Evolutionary conservation across 2,113 vertebrate species (phyloP).

Genomic region (Gobio gobio): DNA sequence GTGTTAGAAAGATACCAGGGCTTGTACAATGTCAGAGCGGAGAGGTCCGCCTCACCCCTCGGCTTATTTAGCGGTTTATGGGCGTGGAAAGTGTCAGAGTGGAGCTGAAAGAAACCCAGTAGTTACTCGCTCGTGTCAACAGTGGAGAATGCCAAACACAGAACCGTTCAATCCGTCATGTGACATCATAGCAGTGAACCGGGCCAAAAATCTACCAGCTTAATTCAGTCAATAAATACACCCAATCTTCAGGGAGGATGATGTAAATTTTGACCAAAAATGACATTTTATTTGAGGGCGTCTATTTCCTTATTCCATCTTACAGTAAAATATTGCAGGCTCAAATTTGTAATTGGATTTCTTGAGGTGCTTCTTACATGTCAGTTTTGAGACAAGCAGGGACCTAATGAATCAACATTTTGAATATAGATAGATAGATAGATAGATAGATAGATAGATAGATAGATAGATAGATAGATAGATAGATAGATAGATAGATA

Average conservation of each 20-base stretch:
- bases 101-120: conserved; percentile 62
- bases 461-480: too few species aligned
- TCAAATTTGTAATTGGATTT: neutral
- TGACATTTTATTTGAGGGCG: neutral
- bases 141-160: conserved; percentile 59
- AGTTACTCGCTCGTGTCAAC: conserved; percentile 56
- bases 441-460: too few species aligned
- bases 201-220: conserved; percentile 20
- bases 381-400: too few species aligned
- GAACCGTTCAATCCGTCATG: conserved; percentile 30
- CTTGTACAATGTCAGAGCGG: neutral
- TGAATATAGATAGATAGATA: too few species aligned
- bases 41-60: neutral
- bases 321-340: neutral
- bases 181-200: conserved; percentile 27
- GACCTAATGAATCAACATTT: too few species aligned
- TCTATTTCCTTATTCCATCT: neutral
- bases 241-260: conserved; percentile 2
- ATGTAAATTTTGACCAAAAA: neutral
- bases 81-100: neutral
- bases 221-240: conserved; percentile 15
- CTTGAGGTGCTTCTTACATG: neutral
- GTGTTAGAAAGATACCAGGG: neutral
- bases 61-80: neutral
- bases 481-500: too few species aligned